Conservation (phyloP, 2,797 vertebrate species). For the Cyclura pinguis region DNA sequence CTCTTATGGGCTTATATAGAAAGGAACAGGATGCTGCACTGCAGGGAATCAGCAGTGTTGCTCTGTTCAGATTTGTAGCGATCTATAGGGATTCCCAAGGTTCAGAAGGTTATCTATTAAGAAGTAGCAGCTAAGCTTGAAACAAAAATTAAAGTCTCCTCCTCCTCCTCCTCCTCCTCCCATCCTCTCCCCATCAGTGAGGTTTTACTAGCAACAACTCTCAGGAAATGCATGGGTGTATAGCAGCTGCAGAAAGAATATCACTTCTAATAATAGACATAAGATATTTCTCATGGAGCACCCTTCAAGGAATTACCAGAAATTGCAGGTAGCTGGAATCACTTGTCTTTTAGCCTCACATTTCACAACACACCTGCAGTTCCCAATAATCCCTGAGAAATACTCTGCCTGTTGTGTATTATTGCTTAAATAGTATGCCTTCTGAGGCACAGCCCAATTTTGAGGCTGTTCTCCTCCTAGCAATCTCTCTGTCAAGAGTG, state of each 20-base stretch:
- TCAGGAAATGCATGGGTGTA: slow-evolving; percentile 39
- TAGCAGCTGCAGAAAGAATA: slow-evolving; percentile 53
- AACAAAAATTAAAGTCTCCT: slow-evolving; percentile 18
- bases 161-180: not conserved
- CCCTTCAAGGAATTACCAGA: slow-evolving; percentile 49
- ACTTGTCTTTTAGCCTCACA: slow-evolving; percentile 44
- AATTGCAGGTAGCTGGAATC: slow-evolving; percentile 30
- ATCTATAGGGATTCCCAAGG: not conserved
- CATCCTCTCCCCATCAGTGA: slow-evolving; percentile 17
- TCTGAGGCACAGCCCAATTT: slow-evolving; percentile 18
- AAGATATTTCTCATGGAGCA: slow-evolving; percentile 16
- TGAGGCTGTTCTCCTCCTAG: slow-evolving; percentile 12
- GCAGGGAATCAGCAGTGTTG: not conserved
- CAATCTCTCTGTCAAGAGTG: not conserved
- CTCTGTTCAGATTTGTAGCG: slow-evolving; percentile 38
- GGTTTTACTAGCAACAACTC: slow-evolving; percentile 50
- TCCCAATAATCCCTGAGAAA: slow-evolving; percentile 44
- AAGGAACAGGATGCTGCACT: not conserved
- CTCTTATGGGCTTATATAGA: not conserved
- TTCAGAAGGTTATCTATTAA: slow-evolving; percentile 41
- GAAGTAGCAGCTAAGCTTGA: slow-evolving; percentile 28
- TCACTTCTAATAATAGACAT: slow-evolving; percentile 46
- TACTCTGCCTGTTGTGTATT: slow-evolving; percentile 8
- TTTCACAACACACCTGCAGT: slow-evolving; percentile 48
- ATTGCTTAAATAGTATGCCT: slow-evolving; percentile 33